Evolutionary conservation across 2,113 vertebrate genomes (phyloP), one percentile per base, ranked within the genome.

Genomic region (Macquaria ambigua): DNA sequence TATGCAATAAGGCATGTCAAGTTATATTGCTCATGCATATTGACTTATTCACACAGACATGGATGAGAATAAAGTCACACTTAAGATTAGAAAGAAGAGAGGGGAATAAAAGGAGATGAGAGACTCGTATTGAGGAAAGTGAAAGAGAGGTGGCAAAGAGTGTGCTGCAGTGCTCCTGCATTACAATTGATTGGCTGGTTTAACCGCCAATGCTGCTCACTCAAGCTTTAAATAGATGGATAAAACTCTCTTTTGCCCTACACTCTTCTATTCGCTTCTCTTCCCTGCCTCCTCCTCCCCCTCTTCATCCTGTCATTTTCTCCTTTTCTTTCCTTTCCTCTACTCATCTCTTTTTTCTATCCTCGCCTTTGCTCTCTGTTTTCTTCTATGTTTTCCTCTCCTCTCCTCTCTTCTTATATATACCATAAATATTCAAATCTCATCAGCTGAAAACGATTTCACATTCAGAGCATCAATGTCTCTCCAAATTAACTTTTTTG

Each of bases 121-220:
- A 74, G 63, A 64, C 68, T 75, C 25, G 1, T 84, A 76, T 62
- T 18, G 81, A 74, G 71, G 74, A 72, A 74, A 81, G 84, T 73
- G 64, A 90, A 83, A 70, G 64, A 87, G 77, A 84, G 75, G 85
- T 82, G 79, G 70, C 79, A 58, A 34, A 85, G 75, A 79, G 72
- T 71, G 84, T 91, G 88, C 86, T 90, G 92, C 93, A 92, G 85
- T 90, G 88, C 81, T 88, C 67, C 86, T 84, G 90, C 88, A 93
- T 93, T 88, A 89, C 88, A 89, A 91, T 92, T 90, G 90, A 94
- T 92, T 90, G 90, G 83, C 88, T 90, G 73, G 72, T 92, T 91
- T 91, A 92, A 90, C 87, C 61, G 85, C 77, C 89, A 83, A 15
- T 82, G 91, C 90, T 92, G 92, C 89, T 94, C 92, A 91, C 85